Percentiles rank a stretch among this genome's conserved stretches.
Evolutionary conservation across 2,113 vertebrate genomes (phyloP).

Genomic region (Lichenostomus cassidix): DNA sequence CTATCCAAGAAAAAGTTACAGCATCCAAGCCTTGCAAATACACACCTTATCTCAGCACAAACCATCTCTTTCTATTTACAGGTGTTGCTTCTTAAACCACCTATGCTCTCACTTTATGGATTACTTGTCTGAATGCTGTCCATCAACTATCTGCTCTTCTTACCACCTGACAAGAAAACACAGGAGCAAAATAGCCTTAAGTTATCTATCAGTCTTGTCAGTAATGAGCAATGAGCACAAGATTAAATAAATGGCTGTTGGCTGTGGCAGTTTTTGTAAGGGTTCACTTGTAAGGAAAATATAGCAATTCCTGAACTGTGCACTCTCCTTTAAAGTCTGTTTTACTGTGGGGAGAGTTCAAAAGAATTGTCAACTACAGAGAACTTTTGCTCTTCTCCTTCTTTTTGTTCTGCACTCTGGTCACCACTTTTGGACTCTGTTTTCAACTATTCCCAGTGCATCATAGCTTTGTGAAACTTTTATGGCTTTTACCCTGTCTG

Average conservation of each 20-base stretch:
- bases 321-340: background rate
- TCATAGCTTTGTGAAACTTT: background rate
- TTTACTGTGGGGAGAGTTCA: background rate
- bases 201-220: background rate
- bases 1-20: background rate
- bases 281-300: background rate
- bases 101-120: background rate
- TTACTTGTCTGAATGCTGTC: background rate
- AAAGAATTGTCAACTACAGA: background rate
- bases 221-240: background rate
- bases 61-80: background rate
- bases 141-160: background rate
- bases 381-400: background rate
- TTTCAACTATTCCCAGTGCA: background rate
- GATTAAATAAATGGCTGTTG: background rate
- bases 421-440: background rate
- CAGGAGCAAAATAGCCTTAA: background rate
- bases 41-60: background rate
- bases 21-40: background rate
- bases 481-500: background rate
- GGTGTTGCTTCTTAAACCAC: background rate
- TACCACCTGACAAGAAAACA: background rate
- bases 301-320: background rate
- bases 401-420: background rate
- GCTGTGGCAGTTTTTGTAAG: background rate